Evolutionary conservation across 2,888 invertebrate genomes (phyloP), one percentile per base, ranked within the genome.

Genomic region (Hermaeophaga mercurialis): DNA sequence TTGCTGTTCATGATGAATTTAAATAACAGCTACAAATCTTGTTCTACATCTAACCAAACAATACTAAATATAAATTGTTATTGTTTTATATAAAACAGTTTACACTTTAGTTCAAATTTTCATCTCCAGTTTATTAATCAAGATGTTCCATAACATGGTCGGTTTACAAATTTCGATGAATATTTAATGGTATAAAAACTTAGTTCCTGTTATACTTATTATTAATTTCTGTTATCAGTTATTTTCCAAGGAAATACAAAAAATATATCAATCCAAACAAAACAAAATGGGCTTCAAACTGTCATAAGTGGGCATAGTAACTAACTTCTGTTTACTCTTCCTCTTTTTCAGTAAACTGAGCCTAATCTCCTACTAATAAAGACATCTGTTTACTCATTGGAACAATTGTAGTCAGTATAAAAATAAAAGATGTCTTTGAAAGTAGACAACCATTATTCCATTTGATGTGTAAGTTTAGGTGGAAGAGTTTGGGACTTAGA

Each of bases 1-100:
- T 52, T 52, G 1, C 43, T 24, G 12, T 52, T 43, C 52, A 52
- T 52, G 28, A 11, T 48, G 14, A 22, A 24, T 43, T 12, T 3
- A 1, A 12, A 24, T 43, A 43, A n/a, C n/a, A n/a, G n/a, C 8
- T n/a, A 6, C 3, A 41, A 22, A 41, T 24, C 18, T 8, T 41
- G 8, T 22, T 22, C 41, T 41, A 11, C 18, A 22, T 3, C 22
- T 41, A 41, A 2, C 11, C 24, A 4, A 41, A 41, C 41, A 41
- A 19, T 17, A 41, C 17, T 38, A n/a, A 14, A 7, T 9, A 15
- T 38, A 7, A 3, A 14, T n/a, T 31, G n/a, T 3, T 22, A 6
- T 38, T 38, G 7, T 22, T 22, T 41, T 19, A 41, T 19, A 12
- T 41, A 41, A 6, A 41, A 11, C 11, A 19, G 22, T 41, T 19